These are phyloP conservation scores for Nomada goodeniana DNA, from an alignment of 2,888 invertebrate genomes.

Conservation along the genomic window DNA sequence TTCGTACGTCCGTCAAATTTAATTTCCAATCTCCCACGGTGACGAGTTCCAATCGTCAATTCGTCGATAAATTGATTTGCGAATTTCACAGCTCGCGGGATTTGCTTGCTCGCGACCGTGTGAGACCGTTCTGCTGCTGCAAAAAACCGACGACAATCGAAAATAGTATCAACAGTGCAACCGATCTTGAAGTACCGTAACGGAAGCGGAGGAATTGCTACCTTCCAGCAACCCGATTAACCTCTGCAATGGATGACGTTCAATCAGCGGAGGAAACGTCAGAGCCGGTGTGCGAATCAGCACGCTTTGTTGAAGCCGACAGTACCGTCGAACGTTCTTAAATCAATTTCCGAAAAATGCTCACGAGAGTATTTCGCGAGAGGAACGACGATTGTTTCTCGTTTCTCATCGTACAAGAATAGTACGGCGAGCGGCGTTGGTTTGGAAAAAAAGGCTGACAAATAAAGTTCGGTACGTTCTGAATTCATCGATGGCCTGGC, in stretches of 20 bases:
- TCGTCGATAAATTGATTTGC: too few species aligned
- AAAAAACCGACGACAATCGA: neutral
- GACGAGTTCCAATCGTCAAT: too few species aligned
- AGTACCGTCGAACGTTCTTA: constrained; percentile 69
- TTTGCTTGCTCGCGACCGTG: neutral
- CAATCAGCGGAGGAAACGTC: constrained; percentile 68
- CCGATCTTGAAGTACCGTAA: constrained; percentile 38
- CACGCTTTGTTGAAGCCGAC: constrained; percentile 11
- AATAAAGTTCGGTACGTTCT: too few species aligned
- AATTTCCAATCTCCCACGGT: too few species aligned
- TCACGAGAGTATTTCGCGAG: constrained; percentile 73
- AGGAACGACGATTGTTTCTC: constrained; percentile 73
- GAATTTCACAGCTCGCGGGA: too few species aligned
- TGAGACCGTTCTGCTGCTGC: too few species aligned
- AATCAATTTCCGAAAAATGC: constrained; percentile 69
- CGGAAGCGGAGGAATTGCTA: constrained; percentile 53
- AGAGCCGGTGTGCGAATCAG: constrained; percentile 33
- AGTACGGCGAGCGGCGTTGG: neutral
- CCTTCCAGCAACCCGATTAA: constrained; percentile 71
- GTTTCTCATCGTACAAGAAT: too few species aligned
- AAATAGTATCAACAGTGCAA: constrained; percentile 19
- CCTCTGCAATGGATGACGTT: constrained; percentile 68
- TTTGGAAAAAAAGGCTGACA: too few species aligned
- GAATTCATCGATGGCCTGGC: too few species aligned
- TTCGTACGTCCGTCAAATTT: too few species aligned